Base-by-base conservation (phyloP, 1,140 invertebrate species). In the Subanguina moxae region DNA sequence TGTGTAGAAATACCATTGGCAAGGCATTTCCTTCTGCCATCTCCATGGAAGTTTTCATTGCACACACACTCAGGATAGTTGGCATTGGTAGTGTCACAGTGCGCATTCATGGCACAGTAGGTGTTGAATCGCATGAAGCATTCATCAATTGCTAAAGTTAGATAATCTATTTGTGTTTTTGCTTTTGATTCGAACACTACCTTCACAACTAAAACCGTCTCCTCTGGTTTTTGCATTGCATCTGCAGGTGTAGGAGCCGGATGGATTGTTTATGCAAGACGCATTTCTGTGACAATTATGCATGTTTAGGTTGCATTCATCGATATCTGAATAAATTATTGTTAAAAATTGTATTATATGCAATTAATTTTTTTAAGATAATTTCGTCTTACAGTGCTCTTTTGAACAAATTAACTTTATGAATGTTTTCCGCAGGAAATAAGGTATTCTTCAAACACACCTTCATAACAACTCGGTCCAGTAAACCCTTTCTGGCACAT, bases 41-140 rank as follows among this genome's bases (percentile, higher is more conserved):
- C 77, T 13, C 77, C 77, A 52, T 71, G 57, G 62, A 71, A 78
- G 8, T 75, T 71, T 38, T 78, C 69, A 52, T 69, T 68, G 64
- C 77, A 78, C 19, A 81, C 68, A 62, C 77, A 78, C 67, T 78
- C 76, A 7, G 76, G 71, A 32, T 66, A 27, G 42, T 68, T 67
- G 19, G 32, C 43, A 61, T 68, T 66, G 9, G 65, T 64, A 23
- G 65, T 45, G 27, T 75, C 70, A 62, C 76, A 78, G 48, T 71
- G 65, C 5, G 66, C 78, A 19, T 78, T 74, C 32, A 27, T 38
- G 21, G 75, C 64, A 27, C 76, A 78, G 13, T 67, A 45, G 27
- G 57, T 42, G 15, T 65, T 68, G 57, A 80, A 81, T 11, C 78
- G 67, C 13, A 11, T 48, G 17, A 67, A 64, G 57, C 76, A 78